phyloP scores from a whole-genome alignment of 2,113 vertebrate genomes.

The Garra rufa region DNA sequence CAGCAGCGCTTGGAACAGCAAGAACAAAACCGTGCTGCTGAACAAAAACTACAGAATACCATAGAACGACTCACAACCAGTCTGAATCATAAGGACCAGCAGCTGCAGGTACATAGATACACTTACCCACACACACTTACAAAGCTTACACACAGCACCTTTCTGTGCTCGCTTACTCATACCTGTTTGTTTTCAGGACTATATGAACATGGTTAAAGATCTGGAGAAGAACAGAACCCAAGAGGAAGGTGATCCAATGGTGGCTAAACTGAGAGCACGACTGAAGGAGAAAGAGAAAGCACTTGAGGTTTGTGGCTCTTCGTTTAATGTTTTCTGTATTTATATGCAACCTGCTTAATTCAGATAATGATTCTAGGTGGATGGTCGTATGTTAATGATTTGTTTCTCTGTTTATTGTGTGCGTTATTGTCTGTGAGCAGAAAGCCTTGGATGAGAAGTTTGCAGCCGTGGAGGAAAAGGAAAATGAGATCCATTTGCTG shows the following conservation, averaged over 20 bases:
- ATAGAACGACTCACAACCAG: constrained; percentile 80
- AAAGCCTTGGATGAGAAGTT: constrained; percentile 79
- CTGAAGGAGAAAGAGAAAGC: constrained; percentile 79
- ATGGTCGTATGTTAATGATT: not conserved
- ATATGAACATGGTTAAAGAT: constrained; percentile 75
- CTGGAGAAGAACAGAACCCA: constrained; percentile 73
- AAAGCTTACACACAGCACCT: not conserved
- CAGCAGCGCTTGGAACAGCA: constrained; percentile 79
- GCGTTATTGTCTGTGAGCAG: constrained; percentile 60
- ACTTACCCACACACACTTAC: not conserved
- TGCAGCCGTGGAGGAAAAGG: constrained; percentile 79
- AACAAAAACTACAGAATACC: constrained; percentile 80
- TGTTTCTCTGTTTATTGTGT: not conserved
- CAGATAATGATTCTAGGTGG: not conserved
- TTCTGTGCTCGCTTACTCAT: too few species aligned
- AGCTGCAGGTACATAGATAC: constrained; percentile 80
- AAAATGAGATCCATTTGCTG: constrained; percentile 79
- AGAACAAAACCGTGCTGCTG: constrained; percentile 80
- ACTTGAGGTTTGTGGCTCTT: constrained; percentile 70
- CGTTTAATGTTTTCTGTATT: not conserved
- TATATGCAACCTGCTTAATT: not conserved
- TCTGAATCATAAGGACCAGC: constrained; percentile 80
- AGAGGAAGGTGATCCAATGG: constrained; percentile 68
- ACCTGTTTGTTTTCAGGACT: constrained; percentile 69
- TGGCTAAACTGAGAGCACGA: constrained; percentile 76